phyloP scores from a whole-genome alignment of 2,113 vertebrate genomes.

The Platycercus adscitus region DNA sequence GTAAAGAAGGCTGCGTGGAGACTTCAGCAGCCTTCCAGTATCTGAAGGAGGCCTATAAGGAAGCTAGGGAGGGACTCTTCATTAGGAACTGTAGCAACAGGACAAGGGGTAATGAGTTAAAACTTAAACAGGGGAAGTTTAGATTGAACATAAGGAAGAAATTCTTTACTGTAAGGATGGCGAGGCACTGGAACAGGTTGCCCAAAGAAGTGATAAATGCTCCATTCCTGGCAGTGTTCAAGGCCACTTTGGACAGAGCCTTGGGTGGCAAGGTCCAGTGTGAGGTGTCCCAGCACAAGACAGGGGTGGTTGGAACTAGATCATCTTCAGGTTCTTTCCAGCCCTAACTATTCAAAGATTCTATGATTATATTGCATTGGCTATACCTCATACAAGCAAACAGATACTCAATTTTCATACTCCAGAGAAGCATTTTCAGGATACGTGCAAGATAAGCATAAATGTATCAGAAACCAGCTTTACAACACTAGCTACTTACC shows the following conservation, averaged over 20 bases:
- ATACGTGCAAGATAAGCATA: neutral
- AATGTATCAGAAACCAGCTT: neutral
- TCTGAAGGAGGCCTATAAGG: neutral
- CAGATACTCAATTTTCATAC: neutral
- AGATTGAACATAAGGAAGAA: neutral
- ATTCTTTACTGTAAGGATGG: neutral
- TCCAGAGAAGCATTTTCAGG: constrained; percentile 21
- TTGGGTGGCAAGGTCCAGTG: neutral
- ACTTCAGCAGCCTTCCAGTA: neutral
- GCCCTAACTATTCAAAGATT: neutral
- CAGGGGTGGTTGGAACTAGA: neutral
- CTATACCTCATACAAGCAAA: neutral
- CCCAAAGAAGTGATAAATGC: neutral
- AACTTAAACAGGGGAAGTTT: neutral
- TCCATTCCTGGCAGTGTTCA: neutral
- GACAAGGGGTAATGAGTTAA: neutral
- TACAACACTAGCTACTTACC: neutral
- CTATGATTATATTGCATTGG: constrained; percentile 16
- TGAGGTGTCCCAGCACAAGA: neutral
- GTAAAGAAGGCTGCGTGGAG: neutral
- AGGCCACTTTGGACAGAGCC: neutral
- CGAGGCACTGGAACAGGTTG: neutral
- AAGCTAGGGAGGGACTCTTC: neutral
- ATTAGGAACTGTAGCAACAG: neutral
- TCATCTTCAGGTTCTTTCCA: neutral